phyloP scores from a whole-genome alignment of 2,888 invertebrate genomes.

The Drosophila hawaiiensis region DNA sequence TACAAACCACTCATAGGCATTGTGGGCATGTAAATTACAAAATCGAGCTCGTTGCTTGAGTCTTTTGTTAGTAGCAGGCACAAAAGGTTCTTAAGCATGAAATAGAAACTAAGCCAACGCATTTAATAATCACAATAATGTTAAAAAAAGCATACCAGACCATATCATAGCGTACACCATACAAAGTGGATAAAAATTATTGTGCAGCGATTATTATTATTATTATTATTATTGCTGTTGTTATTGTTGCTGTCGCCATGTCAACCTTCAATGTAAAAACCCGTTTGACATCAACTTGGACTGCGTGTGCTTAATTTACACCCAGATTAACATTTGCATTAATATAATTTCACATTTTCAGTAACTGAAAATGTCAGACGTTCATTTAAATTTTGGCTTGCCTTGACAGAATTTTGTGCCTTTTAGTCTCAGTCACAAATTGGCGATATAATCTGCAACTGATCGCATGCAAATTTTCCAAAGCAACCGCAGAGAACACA shows the following conservation, averaged over 20 bases:
- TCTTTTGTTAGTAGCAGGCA: slow-evolving; percentile 70
- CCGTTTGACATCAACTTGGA: slow-evolving; percentile 53
- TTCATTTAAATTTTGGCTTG: slow-evolving; percentile 24
- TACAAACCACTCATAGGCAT: slow-evolving; percentile 25
- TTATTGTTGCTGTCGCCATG: slow-evolving; percentile 2
- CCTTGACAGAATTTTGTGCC: slow-evolving; percentile 42
- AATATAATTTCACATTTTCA: slow-evolving; percentile 75
- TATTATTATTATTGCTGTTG: slow-evolving; percentile 15
- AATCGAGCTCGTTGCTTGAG: slow-evolving; percentile 80
- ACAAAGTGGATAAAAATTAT: slow-evolving; percentile 40
- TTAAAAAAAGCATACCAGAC: slow-evolving; percentile 23
- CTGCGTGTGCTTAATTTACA: slow-evolving; percentile 75
- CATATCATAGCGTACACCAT: slow-evolving; percentile 11
- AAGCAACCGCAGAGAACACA: slow-evolving; percentile 19
- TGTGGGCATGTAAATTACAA: slow-evolving; percentile 76
- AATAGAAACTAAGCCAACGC: slow-evolving; percentile 73
- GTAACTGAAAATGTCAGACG: slow-evolving; percentile 59
- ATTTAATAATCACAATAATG: slow-evolving; percentile 49
- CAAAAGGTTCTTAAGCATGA: slow-evolving; percentile 75
- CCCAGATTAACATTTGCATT: slow-evolving; percentile 74
- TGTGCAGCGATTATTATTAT: slow-evolving; percentile 51
- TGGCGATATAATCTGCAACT: slow-evolving; percentile 35
- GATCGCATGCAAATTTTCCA: slow-evolving; percentile 31
- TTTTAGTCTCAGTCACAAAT: slow-evolving; percentile 17
- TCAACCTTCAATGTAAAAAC: slow-evolving; percentile 71